Evolutionary conservation across 2,113 vertebrate genomes (phyloP), one percentile per base, ranked within the genome.

Genomic region (Oryzias celebensis): DNA sequence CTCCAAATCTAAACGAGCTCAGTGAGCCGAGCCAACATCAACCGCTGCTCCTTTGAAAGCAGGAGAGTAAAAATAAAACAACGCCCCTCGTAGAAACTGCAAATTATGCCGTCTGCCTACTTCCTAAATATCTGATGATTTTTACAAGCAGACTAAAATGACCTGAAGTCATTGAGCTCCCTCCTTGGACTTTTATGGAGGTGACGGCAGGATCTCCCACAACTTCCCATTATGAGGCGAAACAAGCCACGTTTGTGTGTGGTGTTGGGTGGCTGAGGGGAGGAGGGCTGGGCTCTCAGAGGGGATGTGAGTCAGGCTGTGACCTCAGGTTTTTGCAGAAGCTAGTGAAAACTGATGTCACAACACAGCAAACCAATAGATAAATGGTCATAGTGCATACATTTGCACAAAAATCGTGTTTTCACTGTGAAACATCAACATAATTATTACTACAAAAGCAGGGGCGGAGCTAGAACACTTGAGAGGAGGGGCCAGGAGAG

Each of bases 111-210:
- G 58, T 85, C 78, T 81, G 80, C 66, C 72, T 78, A 66, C 68
- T 74, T 79, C 73, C 72, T 85, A 77, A 89, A 87, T 81, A 85
- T 86, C 78, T 85, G 80, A 86, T 85, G 75, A 87, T 86, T 89
- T 88, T 90, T 87, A 84, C 80, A 83, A 88, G 84, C 78, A 80
- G 84, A 80, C 75, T 75, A 83, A 89, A 85, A 78, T 74, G 65
- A 71, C 65, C 18, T 4, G 2, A 52, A 78, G 80, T 75, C 79
- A 87, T 52, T 82, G 64, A 60, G 71, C 74, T 81, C 80, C 62
- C 71, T 78, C 69, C 73, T 65, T 61, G 31, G 75, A 82, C 76
- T 73, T 91, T 84, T 86, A 86, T 82, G 86, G 75, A 80, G 83
- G 81, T 85, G 87, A 87, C 76, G 72, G 86, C 85, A 87, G 76